Evolutionary conservation across 2,888 invertebrate genomes (phyloP).

Genomic region (Drosophila melanosoma): DNA sequence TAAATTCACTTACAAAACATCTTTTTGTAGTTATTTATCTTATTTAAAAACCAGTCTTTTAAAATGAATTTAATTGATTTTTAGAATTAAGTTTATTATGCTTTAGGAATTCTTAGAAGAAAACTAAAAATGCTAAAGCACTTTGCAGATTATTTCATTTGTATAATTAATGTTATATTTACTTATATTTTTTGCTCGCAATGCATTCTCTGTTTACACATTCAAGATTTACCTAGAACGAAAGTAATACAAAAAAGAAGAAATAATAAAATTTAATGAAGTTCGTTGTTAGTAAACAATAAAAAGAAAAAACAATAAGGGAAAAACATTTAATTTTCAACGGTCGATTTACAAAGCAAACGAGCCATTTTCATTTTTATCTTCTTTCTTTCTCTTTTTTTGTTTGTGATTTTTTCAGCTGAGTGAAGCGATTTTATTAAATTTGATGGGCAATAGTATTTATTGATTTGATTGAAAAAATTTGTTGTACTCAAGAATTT

Average conservation of each 20-base stretch:
- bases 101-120: neutral
- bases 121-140: neutral
- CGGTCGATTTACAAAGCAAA: conserved; percentile 33
- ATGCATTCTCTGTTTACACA: neutral
- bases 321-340: conserved; percentile 25
- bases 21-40: neutral
- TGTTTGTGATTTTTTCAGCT: conserved; percentile 41
- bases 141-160: neutral
- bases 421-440: conserved; percentile 55
- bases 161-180: neutral
- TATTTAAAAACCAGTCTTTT: neutral
- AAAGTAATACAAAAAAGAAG: neutral
- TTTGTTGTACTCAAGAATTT: conserved; percentile 28
- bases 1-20: neutral
- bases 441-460: conserved; percentile 23
- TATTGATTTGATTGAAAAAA: conserved; percentile 47
- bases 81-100: neutral
- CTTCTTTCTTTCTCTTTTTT: conserved; percentile 8
- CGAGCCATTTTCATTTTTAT: conserved; percentile 7
- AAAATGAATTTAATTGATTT: neutral
- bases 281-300: neutral
- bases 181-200: neutral
- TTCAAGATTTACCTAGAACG: neutral
- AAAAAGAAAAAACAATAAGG: conserved; percentile 10
- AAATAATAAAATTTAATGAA: neutral